Conservation (phyloP, 37 sponge, comb jelly and placozoan genomes). For the Axinella damicornis region DNA sequence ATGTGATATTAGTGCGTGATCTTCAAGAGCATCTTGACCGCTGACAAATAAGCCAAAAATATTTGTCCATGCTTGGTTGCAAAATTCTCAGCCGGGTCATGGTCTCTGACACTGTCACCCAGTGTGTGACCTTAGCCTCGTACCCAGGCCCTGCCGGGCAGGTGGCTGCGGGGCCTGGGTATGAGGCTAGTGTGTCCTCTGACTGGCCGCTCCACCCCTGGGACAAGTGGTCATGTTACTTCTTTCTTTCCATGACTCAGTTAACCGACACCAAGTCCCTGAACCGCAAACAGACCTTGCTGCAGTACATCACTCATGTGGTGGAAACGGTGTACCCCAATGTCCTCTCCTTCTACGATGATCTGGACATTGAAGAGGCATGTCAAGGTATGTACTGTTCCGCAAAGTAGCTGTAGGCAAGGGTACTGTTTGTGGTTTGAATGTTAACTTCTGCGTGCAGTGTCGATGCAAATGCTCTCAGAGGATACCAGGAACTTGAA, state of each 20-base stretch:
- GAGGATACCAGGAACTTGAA: conserved; percentile 67
- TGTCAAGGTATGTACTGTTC: conserved; percentile 38
- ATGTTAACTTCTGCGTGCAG: conserved; percentile 6
- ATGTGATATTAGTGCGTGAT: no score
- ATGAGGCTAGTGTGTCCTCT: no score
- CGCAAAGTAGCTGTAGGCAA: neutral
- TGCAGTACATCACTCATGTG: conserved; percentile 77
- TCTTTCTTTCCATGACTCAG: conserved; percentile 16
- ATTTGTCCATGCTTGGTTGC: no score
- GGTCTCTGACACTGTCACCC: no score
- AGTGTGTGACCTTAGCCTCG: no score
- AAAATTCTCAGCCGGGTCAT: no score
- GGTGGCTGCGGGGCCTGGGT: no score
- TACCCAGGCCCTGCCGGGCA: no score
- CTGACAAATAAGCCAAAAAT: no score
- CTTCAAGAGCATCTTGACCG: no score
- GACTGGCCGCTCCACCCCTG: no score
- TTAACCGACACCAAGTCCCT: conserved; percentile 65
- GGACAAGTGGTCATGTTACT: no score
- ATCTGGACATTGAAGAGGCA: conserved; percentile 68
- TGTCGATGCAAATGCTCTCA: conserved; percentile 70
- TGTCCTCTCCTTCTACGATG: conserved; percentile 74
- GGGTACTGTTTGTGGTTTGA: neutral
- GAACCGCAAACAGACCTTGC: conserved; percentile 73
- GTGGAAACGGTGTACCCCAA: conserved; percentile 81